Conservation (phyloP, 1,140 invertebrate species). For the Metopolophium dirhodum region DNA sequence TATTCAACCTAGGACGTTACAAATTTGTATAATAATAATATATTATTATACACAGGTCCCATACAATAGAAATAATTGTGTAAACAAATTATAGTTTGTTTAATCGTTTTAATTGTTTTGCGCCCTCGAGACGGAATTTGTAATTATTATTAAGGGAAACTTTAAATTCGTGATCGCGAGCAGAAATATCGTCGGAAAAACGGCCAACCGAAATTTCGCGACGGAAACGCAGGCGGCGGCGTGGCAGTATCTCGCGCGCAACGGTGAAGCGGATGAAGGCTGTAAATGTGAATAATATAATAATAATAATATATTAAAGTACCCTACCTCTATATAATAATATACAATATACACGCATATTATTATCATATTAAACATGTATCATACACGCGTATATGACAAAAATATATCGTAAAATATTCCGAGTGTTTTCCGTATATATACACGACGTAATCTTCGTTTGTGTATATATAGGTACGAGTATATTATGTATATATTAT, state of each 20-base stretch:
- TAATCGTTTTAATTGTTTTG: slow-evolving; percentile 10
- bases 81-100: not conserved
- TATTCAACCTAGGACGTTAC: not conserved
- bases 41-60: not conserved
- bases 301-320: slow-evolving; percentile 19
- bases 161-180: not conserved
- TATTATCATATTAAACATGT: not conserved
- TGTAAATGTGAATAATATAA: not conserved
- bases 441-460: not conserved
- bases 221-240: not conserved
- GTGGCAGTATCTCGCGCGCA: not conserved
- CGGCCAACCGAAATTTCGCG: not conserved
- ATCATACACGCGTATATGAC: not conserved
- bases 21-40: not conserved
- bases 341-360: slow-evolving; percentile 18
- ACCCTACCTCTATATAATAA: not conserved
- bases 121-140: slow-evolving; percentile 1
- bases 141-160: slow-evolving; percentile 8
- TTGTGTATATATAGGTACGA: not conserved
- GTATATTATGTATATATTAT: not conserved
- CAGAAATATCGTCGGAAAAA: not conserved
- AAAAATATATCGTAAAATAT: slow-evolving; percentile 31
- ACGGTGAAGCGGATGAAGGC: not conserved
- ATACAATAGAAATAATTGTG: not conserved
- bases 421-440: not conserved